Conservation (phyloP, 2,113 vertebrate species). For the Vulpes lagopus region DNA sequence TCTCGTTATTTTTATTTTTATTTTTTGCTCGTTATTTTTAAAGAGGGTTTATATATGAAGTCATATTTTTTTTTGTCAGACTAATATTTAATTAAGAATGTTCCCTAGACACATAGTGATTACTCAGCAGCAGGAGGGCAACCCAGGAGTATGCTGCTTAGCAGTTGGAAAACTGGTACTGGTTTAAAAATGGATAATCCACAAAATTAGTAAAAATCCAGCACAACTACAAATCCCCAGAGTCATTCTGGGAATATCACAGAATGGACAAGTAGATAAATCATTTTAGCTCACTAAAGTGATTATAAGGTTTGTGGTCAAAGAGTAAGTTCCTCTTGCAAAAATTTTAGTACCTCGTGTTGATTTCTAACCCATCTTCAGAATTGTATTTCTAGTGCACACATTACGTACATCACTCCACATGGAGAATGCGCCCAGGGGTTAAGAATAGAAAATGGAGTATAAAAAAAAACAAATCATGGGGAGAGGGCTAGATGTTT, state of each 20-base stretch:
- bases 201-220: background rate
- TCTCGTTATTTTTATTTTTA: background rate
- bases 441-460: background rate
- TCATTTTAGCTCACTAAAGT: background rate
- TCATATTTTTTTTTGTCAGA: background rate
- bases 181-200: background rate
- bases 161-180: background rate
- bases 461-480: background rate
- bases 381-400: background rate
- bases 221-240: background rate
- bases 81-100: constrained; percentile 4
- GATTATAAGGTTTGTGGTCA: background rate
- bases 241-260: background rate
- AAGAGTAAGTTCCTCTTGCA: background rate
- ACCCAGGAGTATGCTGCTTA: background rate
- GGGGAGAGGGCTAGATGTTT: background rate
- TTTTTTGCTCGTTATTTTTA: background rate
- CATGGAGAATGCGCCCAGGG: background rate
- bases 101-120: background rate
- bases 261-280: background rate
- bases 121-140: background rate
- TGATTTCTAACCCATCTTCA: background rate
- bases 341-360: background rate
- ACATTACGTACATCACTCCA: background rate
- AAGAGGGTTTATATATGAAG: background rate